Conservation (phyloP, 2,888 invertebrate genomes). For the Tribolium freemani region DNA sequence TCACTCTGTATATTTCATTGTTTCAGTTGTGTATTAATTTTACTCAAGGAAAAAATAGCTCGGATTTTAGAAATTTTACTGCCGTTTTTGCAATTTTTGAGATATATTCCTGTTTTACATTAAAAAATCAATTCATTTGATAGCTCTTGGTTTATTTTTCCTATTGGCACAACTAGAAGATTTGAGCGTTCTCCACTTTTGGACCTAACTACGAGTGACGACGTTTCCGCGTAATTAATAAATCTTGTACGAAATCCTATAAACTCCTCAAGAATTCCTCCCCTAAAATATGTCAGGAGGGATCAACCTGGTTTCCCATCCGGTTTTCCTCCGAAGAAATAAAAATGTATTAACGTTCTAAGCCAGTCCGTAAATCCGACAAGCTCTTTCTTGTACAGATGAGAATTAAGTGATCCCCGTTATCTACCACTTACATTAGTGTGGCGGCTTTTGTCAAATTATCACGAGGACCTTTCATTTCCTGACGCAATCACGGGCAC, state of each 20-base stretch:
- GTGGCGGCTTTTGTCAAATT: constrained; percentile 29
- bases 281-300: constrained; percentile 20
- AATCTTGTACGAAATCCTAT: constrained; percentile 17
- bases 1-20: no score
- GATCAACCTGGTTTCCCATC: constrained; percentile 2
- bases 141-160: no score
- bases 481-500: constrained; percentile 12
- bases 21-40: no score
- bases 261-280: constrained; percentile 1
- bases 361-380: constrained; percentile 21
- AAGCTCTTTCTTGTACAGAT: constrained; percentile 21
- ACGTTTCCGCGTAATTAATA: constrained; percentile 8
- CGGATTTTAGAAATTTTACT: no score
- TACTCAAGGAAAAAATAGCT: no score
- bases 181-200: no score
- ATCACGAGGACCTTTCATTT: constrained; percentile 27
- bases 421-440: constrained; percentile 27
- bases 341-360: constrained; percentile 33
- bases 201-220: background rate
- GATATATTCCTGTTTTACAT: no score
- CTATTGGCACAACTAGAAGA: no score
- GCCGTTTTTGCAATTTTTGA: no score
- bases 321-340: constrained; percentile 7
- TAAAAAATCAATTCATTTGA: no score
- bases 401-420: constrained; percentile 23